Conservation (phyloP, 2,113 vertebrate species). For the Paramormyrops kingsleyae region DNA sequence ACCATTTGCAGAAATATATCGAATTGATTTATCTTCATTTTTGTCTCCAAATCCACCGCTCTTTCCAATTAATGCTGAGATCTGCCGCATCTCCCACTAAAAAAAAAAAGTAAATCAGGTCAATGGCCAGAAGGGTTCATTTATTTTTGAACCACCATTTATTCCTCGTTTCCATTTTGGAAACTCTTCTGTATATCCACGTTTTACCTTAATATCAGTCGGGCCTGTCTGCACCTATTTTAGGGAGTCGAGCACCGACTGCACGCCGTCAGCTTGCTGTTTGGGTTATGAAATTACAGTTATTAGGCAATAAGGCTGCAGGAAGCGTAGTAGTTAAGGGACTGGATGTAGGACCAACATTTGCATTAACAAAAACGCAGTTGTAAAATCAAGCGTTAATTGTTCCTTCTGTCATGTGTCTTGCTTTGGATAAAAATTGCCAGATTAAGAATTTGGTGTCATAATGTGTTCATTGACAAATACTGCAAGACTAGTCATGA, state of each 20-base stretch:
- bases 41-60: conserved; percentile 44
- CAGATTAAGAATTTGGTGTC: neutral
- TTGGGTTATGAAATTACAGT: neutral
- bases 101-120: conserved; percentile 43
- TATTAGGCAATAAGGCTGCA: neutral
- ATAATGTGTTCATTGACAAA: neutral
- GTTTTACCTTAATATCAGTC: neutral
- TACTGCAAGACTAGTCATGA: neutral
- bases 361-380: neutral
- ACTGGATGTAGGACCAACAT: neutral
- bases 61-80: conserved; percentile 56
- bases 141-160: conserved; percentile 31
- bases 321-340: conserved; percentile 7
- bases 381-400: neutral
- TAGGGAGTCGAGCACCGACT: neutral
- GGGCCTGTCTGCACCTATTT: neutral
- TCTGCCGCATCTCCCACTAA: conserved; percentile 33
- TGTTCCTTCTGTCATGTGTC: neutral
- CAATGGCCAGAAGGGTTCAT: conserved; percentile 46
- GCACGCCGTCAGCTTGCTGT: neutral
- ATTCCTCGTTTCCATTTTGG: neutral
- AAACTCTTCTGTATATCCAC: neutral
- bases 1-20: conserved; percentile 36
- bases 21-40: conserved; percentile 24
- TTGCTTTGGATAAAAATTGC: neutral